Evolutionary conservation across 2,888 invertebrate genomes (phyloP), one percentile per base, ranked within the genome.

Genomic region (Idaea biselata): DNA sequence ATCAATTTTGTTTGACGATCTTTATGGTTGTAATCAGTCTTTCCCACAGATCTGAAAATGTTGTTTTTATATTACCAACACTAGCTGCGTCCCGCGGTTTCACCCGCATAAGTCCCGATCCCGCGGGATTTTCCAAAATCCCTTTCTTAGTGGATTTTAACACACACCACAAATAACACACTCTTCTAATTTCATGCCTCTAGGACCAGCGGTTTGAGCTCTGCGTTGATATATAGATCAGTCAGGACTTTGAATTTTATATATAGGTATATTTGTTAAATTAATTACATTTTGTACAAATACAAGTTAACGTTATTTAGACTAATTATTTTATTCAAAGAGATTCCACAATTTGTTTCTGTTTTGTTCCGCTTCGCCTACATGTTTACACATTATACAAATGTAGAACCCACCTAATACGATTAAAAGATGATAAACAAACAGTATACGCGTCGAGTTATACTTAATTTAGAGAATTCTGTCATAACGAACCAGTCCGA

Each of bases 391-490:
- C 86, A 85, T 81, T 81, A 82, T 75, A 80, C 79, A 80, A 80
- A 77, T 81, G 82, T 83, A 86, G 85, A 79, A 75, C 76, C 78
- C 81, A 72, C 78, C 78, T 79, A 81, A 87, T 86, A 87, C 78
- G 84, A 88, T 86, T 84, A 76, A 79, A 79, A 83, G 81, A 87
- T 86, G 84, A 88, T 86, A 86, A 86, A 86, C 84, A 83, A 81
- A 83, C 80, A 78, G 78, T 75, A 25, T 25, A 81, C 72, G 77
- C 76, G 78, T 82, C 78, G 83, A 84, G 84, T 84, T 83, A 82
- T 87, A 44, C 44, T 44, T 44, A 83, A 65, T 63, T 63, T 62
- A 60, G 63, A 55, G 62, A 69, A 74, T 74, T 74, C 71, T 70
- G 75, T 73, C 76, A 69, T 70, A 70, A 76, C 67, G 67, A 65